phyloP scores from a whole-genome alignment of 1,140 invertebrate species.

The Drosophila ogumai region DNA sequence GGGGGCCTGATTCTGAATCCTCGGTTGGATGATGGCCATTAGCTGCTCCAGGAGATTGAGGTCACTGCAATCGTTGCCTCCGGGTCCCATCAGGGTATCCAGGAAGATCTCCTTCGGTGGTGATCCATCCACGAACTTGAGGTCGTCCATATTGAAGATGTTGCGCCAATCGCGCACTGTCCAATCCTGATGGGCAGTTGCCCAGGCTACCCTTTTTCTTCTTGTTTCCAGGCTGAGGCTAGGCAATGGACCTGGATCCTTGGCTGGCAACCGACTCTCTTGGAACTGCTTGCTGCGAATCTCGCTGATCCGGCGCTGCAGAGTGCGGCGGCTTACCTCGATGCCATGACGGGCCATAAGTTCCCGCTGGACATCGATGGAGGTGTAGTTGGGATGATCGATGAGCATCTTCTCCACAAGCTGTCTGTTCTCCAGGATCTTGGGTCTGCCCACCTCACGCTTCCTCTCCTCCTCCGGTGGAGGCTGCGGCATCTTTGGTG shows the following conservation, averaged over 20 bases:
- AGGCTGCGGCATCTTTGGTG: background rate
- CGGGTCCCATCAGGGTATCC: slow-evolving; percentile 62
- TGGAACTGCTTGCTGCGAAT: slow-evolving; percentile 30
- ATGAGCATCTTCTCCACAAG: slow-evolving; percentile 50
- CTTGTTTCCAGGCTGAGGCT: slow-evolving; percentile 18
- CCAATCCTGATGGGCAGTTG: slow-evolving; percentile 61
- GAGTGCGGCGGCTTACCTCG: slow-evolving; percentile 58
- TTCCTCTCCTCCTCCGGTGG: slow-evolving; percentile 21
- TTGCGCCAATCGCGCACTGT: slow-evolving; percentile 67
- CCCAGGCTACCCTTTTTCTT: slow-evolving; percentile 52
- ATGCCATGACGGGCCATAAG: slow-evolving; percentile 46
- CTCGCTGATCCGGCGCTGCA: slow-evolving; percentile 67
- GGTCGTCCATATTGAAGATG: slow-evolving; percentile 73
- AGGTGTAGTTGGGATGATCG: slow-evolving; percentile 57
- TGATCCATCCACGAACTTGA: slow-evolving; percentile 25
- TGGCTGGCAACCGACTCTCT: background rate
- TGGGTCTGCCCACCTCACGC: slow-evolving; percentile 59
- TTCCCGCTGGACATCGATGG: slow-evolving; percentile 64
- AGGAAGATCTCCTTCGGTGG: slow-evolving; percentile 55
- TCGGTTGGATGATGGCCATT: slow-evolving; percentile 63
- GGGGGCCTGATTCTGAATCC: slow-evolving; percentile 53
- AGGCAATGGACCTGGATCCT: background rate
- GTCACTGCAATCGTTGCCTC: slow-evolving; percentile 44
- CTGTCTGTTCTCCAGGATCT: slow-evolving; percentile 55
- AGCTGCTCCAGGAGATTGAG: slow-evolving; percentile 64